These are phyloP conservation scores for Sphaerophoria rueppellii DNA, from an alignment of 2,888 invertebrate species.

Conservation along the genomic window DNA sequence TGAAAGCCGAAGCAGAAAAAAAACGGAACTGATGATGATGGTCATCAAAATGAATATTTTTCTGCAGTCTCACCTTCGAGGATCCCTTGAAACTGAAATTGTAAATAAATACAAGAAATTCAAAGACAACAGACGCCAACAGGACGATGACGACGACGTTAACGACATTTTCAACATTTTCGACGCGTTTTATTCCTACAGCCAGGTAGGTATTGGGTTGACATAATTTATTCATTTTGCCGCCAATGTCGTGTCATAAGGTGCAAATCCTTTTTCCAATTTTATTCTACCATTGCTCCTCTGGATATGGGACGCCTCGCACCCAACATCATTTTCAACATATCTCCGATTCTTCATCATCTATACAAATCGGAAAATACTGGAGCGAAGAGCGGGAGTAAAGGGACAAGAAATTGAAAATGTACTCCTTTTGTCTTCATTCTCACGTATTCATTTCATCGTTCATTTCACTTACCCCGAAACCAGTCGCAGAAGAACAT, in stretches of 20 bases:
- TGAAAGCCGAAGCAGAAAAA: neutral
- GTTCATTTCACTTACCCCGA: conserved; percentile 3
- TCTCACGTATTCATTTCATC: conserved; percentile 6
- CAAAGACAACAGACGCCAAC: conserved; percentile 2
- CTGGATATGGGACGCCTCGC: conserved; percentile 1
- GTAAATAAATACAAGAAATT: neutral
- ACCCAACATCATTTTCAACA: neutral
- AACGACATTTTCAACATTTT: conserved; percentile 6
- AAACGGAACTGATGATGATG: neutral
- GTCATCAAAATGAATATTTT: conserved; percentile 2
- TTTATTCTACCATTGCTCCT: conserved; percentile 47
- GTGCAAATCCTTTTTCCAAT: conserved; percentile 59
- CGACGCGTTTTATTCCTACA: neutral
- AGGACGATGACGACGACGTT: neutral
- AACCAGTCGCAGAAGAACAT: neutral
- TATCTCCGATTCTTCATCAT: too few relatives aligned
- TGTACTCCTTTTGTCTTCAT: conserved; percentile 17
- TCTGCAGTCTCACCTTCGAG: conserved; percentile 11
- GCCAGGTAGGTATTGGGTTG: conserved; percentile 49
- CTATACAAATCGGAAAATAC: neutral
- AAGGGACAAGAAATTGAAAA: conserved; percentile 62
- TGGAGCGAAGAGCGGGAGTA: neutral
- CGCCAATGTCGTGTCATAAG: conserved; percentile 60
- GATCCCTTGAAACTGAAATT: neutral
- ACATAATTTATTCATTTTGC: conserved; percentile 65